Evolutionary conservation across 2,888 invertebrate genomes (phyloP).

Genomic region (Drosophila prolongata): DNA sequence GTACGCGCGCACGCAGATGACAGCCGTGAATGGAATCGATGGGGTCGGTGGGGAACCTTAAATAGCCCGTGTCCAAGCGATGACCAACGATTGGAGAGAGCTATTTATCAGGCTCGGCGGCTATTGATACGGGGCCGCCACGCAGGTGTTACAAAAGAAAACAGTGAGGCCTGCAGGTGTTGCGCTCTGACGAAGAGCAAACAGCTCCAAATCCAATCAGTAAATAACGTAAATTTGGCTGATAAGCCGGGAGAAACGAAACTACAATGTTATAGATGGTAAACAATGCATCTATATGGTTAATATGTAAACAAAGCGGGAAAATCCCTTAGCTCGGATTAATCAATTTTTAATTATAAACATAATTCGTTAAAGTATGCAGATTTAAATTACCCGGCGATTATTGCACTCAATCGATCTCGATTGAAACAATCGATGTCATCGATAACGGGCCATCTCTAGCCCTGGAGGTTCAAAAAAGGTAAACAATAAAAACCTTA

Average conservation of each 20-base stretch:
- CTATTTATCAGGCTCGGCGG: slow-evolving; percentile 56
- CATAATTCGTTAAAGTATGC: not conserved
- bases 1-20: slow-evolving; percentile 35
- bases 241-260: slow-evolving; percentile 50
- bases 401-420: not conserved
- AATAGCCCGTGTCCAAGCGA: slow-evolving; percentile 53
- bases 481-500: slow-evolving; percentile 2
- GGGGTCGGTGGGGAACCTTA: slow-evolving; percentile 44
- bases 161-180: slow-evolving; percentile 48
- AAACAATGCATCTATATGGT: slow-evolving; percentile 6
- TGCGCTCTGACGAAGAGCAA: slow-evolving; percentile 42
- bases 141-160: slow-evolving; percentile 64
- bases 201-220: slow-evolving; percentile 39
- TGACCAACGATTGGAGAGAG: slow-evolving; percentile 49
- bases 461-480: not conserved
- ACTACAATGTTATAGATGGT: slow-evolving; percentile 11
- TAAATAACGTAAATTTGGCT: slow-evolving; percentile 60
- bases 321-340: not conserved
- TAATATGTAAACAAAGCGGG: too few relatives aligned
- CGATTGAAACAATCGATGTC: not conserved
- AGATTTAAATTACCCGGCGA: slow-evolving; percentile 12
- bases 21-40: slow-evolving; percentile 58
- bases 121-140: slow-evolving; percentile 50
- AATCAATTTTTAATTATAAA: not conserved
- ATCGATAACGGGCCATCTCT: not conserved